Evolutionary conservation across 2,888 invertebrate genomes (phyloP).

Genomic region (Zygogramma bicolorata): DNA sequence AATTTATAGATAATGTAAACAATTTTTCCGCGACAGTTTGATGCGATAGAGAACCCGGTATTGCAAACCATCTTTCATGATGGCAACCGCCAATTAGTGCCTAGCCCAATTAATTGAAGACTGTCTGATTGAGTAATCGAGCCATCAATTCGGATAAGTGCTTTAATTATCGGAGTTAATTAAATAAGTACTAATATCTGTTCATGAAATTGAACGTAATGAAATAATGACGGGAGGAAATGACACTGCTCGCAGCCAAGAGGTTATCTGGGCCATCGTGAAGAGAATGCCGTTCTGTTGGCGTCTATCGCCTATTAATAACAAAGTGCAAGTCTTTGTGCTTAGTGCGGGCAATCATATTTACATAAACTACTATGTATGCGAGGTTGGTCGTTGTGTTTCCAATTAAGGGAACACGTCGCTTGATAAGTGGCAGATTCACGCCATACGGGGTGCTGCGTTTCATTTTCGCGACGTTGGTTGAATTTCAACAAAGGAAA

Average conservation of each 20-base stretch:
- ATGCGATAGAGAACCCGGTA: too few species aligned
- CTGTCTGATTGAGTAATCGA: slow-evolving; percentile 1
- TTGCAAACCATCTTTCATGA: too few species aligned
- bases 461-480: too few species aligned
- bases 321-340: neutral
- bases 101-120: neutral
- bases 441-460: neutral
- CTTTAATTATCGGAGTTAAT: slow-evolving; percentile 14
- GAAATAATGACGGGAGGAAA: slow-evolving; percentile 15
- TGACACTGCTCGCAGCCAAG: neutral
- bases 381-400: neutral
- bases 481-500: too few species aligned
- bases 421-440: neutral
- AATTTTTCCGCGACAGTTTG: too few species aligned
- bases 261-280: neutral
- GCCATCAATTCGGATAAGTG: slow-evolving; percentile 4
- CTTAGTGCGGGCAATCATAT: neutral
- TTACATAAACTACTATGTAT: neutral
- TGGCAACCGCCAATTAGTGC: neutral
- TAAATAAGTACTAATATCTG: slow-evolving; percentile 17
- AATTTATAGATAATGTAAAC: too few species aligned
- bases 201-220: slow-evolving; percentile 17
- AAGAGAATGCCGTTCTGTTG: neutral
- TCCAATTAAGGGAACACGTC: neutral
- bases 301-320: neutral